Conservation (phyloP, 1,140 invertebrate genomes). For the Drosophila erecta region DNA sequence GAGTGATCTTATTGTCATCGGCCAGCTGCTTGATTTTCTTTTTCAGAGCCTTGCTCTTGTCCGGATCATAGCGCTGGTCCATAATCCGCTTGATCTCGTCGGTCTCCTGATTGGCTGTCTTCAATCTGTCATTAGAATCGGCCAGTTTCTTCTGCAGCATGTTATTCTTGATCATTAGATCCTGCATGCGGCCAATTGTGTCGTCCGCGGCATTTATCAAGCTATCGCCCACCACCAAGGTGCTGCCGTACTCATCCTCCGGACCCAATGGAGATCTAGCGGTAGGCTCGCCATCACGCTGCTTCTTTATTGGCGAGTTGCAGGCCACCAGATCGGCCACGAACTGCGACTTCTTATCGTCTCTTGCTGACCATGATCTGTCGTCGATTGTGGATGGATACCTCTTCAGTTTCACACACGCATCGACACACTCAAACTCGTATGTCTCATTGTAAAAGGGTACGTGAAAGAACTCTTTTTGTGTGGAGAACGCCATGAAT, state of each 20-base stretch:
- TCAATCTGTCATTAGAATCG: slow-evolving; percentile 43
- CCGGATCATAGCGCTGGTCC: slow-evolving; percentile 61
- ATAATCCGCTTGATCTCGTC: slow-evolving; percentile 71
- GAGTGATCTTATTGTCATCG: slow-evolving; percentile 53
- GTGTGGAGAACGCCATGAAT: slow-evolving; percentile 78
- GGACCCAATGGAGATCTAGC: not conserved
- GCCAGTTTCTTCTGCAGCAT: slow-evolving; percentile 50
- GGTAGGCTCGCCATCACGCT: not conserved
- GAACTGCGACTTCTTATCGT: slow-evolving; percentile 65
- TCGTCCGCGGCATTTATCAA: slow-evolving; percentile 60
- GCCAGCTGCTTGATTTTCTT: slow-evolving; percentile 66
- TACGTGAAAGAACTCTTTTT: slow-evolving; percentile 76
- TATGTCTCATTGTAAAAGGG: slow-evolving; percentile 65
- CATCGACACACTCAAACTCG: slow-evolving; percentile 53
- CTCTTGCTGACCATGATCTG: slow-evolving; percentile 70
- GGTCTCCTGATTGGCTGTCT: slow-evolving; percentile 43
- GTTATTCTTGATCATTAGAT: slow-evolving; percentile 57
- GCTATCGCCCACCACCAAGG: slow-evolving; percentile 60
- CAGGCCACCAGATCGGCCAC: slow-evolving; percentile 70
- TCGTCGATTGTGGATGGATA: slow-evolving; percentile 75
- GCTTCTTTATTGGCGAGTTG: slow-evolving; percentile 28
- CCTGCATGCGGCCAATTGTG: slow-evolving; percentile 53
- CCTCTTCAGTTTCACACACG: slow-evolving; percentile 71
- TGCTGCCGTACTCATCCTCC: slow-evolving; percentile 23
- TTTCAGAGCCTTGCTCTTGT: slow-evolving; percentile 43